phyloP scores from a whole-genome alignment of 2,888 invertebrate species.

The Cenopis cana region DNA sequence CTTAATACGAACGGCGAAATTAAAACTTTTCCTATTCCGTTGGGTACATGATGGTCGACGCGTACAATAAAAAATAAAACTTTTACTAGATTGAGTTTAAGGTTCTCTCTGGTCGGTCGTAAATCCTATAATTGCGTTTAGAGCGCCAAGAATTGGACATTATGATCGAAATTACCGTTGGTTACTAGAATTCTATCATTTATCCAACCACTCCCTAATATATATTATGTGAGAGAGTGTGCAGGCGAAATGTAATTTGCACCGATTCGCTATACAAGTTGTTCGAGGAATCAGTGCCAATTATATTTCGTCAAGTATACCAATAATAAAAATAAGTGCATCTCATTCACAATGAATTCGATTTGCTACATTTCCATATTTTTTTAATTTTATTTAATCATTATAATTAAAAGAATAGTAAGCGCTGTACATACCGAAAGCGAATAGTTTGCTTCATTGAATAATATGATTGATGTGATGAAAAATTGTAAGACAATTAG shows the following conservation, averaged over 20 bases:
- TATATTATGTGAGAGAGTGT: too few species aligned
- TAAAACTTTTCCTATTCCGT: conserved; percentile 56
- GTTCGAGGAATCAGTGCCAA: too few species aligned
- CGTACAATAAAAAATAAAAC: conserved; percentile 18
- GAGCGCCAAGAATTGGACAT: not conserved
- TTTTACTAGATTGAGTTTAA: conserved; percentile 16
- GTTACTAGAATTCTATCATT: not conserved
- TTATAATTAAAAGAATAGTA: too few species aligned
- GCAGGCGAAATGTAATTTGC: too few species aligned
- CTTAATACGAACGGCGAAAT: conserved; percentile 48
- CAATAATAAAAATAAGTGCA: too few species aligned
- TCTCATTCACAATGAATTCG: too few species aligned
- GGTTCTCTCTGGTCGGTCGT: not conserved
- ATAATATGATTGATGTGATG: too few species aligned
- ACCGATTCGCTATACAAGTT: too few species aligned
- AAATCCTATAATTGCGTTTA: not conserved
- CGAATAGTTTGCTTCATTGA: not conserved
- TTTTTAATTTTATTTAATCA: too few species aligned
- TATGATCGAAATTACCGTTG: not conserved
- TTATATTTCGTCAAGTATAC: too few species aligned
- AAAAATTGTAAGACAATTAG: not conserved
- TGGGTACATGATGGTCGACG: conserved; percentile 44
- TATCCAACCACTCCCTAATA: not conserved
- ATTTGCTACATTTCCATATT: too few species aligned
- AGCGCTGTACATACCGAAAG: too few species aligned